Evolutionary conservation across 1,140 invertebrate species (phyloP), one percentile per base, ranked within the genome.

Genomic region (Frieseomelitta varia): DNA sequence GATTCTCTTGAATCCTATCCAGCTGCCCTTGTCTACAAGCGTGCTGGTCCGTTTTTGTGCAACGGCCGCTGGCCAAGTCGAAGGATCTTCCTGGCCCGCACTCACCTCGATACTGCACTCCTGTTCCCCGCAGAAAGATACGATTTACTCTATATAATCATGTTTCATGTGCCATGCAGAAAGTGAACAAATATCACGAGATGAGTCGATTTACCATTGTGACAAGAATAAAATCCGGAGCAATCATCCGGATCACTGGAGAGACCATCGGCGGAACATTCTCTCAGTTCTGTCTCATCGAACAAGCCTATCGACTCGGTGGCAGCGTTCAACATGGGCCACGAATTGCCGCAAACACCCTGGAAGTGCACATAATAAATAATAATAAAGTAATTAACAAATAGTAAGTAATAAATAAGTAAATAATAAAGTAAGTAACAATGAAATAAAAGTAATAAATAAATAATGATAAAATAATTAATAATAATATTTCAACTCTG

Each of bases 151-250:
- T 30, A 30, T 30, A 30, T 30, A 30, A 30, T 2, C 30, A n/a
- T n/a, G 30, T 30, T 30, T 30, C 2, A 30, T n/a, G 2, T 30
- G 2, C 30, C 30, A 30, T 30, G 30, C 30, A 30, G 6, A 8
- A 61, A 61, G 24, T n/a, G 2, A 56, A 58, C 24, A 21, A 14
- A 63, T 27, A 34, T 21, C 39, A 24, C 4, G 6, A 24, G 24
- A 39, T 11, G 0, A 68, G 21, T 4, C 3, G 1, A 24, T 27
- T 15, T 88, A 85, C 96, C 96, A 76, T 95, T 95, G n/a, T 95
- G 95, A 86, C 97, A 97, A 55, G 96, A 95, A 78, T 97, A 96
- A 91, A 96, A 97, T 73, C 96, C 95, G 0, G 96, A 95, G 90
- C 97, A 97, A 75, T 97, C 96, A 1, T 96, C 95, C 2, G 96